These are phyloP conservation scores for Capra hircus DNA, from an alignment of 2,113 vertebrate species.

Conservation along the genomic window DNA sequence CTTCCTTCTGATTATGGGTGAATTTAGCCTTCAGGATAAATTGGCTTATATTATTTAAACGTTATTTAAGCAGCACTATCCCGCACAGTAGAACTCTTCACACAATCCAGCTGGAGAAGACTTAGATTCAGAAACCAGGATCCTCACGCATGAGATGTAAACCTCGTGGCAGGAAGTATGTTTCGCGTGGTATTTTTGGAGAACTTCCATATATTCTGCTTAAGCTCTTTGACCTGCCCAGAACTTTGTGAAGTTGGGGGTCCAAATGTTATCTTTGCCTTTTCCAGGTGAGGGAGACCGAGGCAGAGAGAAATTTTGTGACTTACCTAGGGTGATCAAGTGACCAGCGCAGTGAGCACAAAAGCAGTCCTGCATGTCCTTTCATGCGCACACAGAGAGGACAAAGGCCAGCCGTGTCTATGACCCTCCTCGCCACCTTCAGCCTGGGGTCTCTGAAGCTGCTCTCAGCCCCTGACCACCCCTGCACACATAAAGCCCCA, in stretches of 20 bases:
- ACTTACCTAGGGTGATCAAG: not conserved
- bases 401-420: not conserved
- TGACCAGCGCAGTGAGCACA: not conserved
- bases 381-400: not conserved
- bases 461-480: not conserved
- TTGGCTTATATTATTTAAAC: not conserved
- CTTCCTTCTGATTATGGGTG: not conserved
- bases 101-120: not conserved
- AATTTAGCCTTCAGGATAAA: not conserved
- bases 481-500: not conserved
- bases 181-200: not conserved
- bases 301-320: not conserved
- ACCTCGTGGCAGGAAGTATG: not conserved
- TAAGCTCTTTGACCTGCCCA: not conserved
- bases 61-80: not conserved
- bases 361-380: not conserved
- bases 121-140: not conserved
- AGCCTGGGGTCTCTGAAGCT: not conserved
- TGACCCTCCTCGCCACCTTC: not conserved
- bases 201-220: not conserved
- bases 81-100: not conserved
- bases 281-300: not conserved
- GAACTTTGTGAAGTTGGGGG: not conserved
- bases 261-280: not conserved
- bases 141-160: not conserved